A percentile compares a stretch with the other conserved stretches of the same genome.
phyloP scores from a whole-genome alignment of 2,888 invertebrate genomes.

The Spisula solida region DNA sequence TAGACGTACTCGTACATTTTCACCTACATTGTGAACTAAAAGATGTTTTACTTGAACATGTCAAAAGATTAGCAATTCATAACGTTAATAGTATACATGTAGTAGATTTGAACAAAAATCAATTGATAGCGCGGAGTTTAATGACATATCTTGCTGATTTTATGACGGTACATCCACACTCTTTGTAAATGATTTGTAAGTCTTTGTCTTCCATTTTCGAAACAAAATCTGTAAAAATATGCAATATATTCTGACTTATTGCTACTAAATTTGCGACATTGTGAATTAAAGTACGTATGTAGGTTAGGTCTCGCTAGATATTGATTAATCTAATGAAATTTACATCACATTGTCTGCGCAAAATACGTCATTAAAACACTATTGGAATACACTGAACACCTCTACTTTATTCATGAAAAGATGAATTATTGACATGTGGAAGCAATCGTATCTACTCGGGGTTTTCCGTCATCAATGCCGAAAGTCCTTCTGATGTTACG shows the following conservation, averaged over 20 bases:
- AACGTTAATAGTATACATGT: too few relatives aligned
- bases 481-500: too few relatives aligned
- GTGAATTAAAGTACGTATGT: background rate
- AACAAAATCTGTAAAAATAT: background rate
- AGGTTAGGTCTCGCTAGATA: background rate
- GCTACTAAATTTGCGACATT: constrained; percentile 10
- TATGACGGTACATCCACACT: too few relatives aligned
- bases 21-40: background rate
- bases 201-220: background rate
- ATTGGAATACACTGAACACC: background rate
- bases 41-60: too few relatives aligned
- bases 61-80: too few relatives aligned
- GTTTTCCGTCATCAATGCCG: too few relatives aligned
- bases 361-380: constrained; percentile 4
- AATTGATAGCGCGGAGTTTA: too few relatives aligned
- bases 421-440: background rate
- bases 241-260: background rate
- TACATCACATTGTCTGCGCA: constrained; percentile 13
- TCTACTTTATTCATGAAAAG: background rate
- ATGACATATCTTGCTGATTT: too few relatives aligned
- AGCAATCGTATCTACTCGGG: background rate
- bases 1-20: too few relatives aligned
- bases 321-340: constrained; percentile 20
- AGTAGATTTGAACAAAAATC: too few relatives aligned
- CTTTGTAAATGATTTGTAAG: too few relatives aligned